Conservation (phyloP, 2,888 invertebrate species). For the Drosophila quinaria region DNA sequence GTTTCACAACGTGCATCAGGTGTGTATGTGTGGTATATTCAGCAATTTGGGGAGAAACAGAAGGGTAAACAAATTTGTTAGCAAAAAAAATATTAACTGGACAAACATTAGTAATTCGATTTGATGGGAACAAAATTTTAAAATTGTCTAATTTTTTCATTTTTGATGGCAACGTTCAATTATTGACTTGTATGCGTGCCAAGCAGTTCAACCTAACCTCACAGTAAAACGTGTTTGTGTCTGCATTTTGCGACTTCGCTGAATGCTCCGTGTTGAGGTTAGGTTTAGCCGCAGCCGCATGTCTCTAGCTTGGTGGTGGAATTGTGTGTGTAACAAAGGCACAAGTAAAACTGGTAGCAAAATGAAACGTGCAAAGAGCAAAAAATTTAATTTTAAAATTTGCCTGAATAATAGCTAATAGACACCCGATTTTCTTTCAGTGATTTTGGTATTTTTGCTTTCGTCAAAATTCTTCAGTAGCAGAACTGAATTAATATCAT, state of each 20-base stretch:
- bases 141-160: background rate
- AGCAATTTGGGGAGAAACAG: conserved; percentile 64
- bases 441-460: conserved; percentile 84
- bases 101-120: conserved; percentile 39
- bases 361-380: conserved; percentile 65
- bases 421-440: conserved; percentile 73
- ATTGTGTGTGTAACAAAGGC: conserved; percentile 44
- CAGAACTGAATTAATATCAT: conserved; percentile 85
- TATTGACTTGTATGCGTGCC: conserved; percentile 46
- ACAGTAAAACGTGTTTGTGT: conserved; percentile 71
- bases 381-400: conserved; percentile 25
- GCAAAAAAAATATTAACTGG: conserved; percentile 56
- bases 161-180: conserved; percentile 19
- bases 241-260: conserved; percentile 25
- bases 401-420: conserved; percentile 8
- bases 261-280: conserved; percentile 58
- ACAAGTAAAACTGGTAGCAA: conserved; percentile 49
- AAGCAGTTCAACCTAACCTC: conserved; percentile 67
- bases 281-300: conserved; percentile 65
- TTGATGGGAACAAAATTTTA: background rate
- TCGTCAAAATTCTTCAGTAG: conserved; percentile 85
- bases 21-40: conserved; percentile 49
- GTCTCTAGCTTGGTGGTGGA: conserved; percentile 47
- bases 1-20: conserved; percentile 48
- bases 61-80: conserved; percentile 79